phyloP scores from a whole-genome alignment of 2,797 vertebrate species.

The Scolopax rusticola region DNA sequence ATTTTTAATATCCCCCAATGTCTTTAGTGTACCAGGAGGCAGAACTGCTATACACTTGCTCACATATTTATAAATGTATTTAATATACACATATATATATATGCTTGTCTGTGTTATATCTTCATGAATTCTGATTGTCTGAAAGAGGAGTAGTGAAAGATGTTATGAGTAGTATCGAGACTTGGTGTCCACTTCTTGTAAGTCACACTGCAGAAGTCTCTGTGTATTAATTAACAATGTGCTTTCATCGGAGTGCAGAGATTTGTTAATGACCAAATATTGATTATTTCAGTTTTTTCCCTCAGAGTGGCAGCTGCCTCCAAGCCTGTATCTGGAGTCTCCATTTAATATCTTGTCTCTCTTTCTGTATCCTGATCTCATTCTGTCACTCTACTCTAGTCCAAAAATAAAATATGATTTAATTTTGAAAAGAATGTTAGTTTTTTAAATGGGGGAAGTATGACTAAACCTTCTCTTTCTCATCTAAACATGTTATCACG shows the following conservation, averaged over 20 bases:
- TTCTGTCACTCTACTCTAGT: neutral
- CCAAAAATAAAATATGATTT: neutral
- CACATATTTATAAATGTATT: neutral
- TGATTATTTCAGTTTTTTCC: neutral
- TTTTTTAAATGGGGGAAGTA: neutral
- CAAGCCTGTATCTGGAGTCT: neutral
- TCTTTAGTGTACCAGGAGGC: neutral
- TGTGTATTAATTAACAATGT: neutral
- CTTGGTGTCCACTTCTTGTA: neutral
- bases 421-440: neutral
- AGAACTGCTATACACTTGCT: neutral
- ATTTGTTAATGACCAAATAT: neutral
- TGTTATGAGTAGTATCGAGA: neutral
- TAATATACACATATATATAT: neutral
- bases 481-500: neutral
- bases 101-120: neutral
- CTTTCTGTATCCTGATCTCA: neutral
- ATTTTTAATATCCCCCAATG: neutral
- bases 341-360: neutral
- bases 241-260: neutral
- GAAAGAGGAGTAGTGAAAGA: neutral
- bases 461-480: neutral
- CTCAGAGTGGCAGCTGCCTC: neutral
- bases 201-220: neutral
- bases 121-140: neutral